A percentile compares a stretch with the other conserved stretches of the same genome.
Evolutionary conservation across 1,140 invertebrate genomes (phyloP).

Genomic region (Drosophila melanogaster): DNA sequence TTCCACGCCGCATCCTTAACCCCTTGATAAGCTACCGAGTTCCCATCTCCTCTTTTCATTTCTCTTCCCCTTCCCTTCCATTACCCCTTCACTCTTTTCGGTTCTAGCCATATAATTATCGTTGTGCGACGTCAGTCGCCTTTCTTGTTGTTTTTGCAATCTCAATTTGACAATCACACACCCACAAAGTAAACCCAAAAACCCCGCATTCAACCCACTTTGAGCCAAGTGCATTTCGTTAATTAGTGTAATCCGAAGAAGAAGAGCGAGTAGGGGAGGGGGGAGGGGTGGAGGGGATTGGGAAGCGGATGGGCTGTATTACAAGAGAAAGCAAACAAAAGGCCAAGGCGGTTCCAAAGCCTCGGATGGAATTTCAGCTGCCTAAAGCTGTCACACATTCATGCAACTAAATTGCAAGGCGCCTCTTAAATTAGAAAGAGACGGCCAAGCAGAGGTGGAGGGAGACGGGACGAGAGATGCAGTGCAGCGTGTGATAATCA

Average conservation of each 20-base stretch:
- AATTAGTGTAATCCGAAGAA: constrained; percentile 72
- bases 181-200: constrained; percentile 32
- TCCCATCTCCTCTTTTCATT: no score
- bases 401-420: constrained; percentile 47
- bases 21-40: constrained; percentile 5
- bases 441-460: neutral
- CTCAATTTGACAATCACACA: constrained; percentile 64
- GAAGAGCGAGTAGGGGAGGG: neutral
- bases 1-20: constrained; percentile 21
- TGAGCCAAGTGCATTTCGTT: constrained; percentile 77
- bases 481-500: constrained; percentile 19
- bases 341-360: constrained; percentile 46
- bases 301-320: neutral
- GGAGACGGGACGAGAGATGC: neutral
- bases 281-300: no score
- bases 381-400: constrained; percentile 47
- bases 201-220: neutral
- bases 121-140: constrained; percentile 42
- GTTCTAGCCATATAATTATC: constrained; percentile 57
- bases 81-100: neutral
- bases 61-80: no score
- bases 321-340: constrained; percentile 66
- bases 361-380: constrained; percentile 60
- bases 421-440: constrained; percentile 26
- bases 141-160: constrained; percentile 48